Conservation (phyloP, 2,113 vertebrate species). For the Mesembrinibis cayennensis region DNA sequence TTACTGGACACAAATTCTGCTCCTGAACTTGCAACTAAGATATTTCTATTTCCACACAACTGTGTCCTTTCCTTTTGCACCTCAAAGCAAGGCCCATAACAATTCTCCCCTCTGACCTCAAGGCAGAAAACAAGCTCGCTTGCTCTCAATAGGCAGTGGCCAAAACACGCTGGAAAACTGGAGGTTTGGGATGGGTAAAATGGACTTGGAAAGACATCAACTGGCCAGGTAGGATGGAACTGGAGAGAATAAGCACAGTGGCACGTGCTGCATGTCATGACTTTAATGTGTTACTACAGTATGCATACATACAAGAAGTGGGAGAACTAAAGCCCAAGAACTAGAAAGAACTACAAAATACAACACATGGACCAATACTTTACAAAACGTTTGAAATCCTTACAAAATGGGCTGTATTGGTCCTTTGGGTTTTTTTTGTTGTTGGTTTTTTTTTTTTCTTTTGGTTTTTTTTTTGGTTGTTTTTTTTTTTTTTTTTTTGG, state of each 20-base stretch:
- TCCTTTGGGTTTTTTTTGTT: conserved; percentile 78
- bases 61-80: neutral
- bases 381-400: conserved; percentile 98
- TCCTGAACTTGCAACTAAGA: neutral
- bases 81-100: neutral
- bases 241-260: conserved; percentile 55
- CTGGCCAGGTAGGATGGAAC: neutral
- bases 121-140: neutral
- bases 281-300: conserved; percentile 93
- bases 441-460: neutral
- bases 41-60: neutral
- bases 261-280: conserved; percentile 79
- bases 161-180: neutral
- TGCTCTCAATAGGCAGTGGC: neutral
- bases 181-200: neutral
- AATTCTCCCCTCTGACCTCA: neutral
- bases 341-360: conserved; percentile 98
- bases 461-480: neutral
- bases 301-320: conserved; percentile 94
- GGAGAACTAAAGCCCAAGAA: conserved; percentile 89
- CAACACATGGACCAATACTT: conserved; percentile 95
- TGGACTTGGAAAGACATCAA: neutral
- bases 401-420: conserved; percentile 96
- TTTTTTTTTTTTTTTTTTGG: neutral
- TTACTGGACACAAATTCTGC: neutral